Base-by-base conservation (phyloP, 2,113 vertebrate species). In the Acrocephalus kingi region DNA sequence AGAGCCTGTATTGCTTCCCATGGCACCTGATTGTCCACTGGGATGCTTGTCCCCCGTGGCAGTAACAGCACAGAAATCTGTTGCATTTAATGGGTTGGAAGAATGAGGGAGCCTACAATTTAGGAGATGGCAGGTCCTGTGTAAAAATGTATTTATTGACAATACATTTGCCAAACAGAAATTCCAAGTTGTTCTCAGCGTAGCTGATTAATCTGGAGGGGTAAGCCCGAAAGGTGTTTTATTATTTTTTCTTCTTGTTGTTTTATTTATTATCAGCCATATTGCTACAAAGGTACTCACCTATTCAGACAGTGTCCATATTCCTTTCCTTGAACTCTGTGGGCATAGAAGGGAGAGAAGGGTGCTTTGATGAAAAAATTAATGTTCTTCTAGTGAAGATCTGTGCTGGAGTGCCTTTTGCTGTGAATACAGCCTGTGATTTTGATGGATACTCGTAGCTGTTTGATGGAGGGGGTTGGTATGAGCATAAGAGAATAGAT, bases 401-500 rank as follows among this genome's bases (percentile, higher is more conserved):
- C 16, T 4, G 67, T 68, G 77, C 76, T 92, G 90, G 28, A 61
- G 54, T 90, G 49, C 91, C 75, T 96, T 94, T 93, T 95, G 41
- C 80, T 95, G 25, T 68, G 81, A 74, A 89, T 83, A 39, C 37
- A 64, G 66, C 35, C 58, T 72, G 55, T 89, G 69, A n/a, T 94
- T 97, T 87, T 90, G 84, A 96, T 90, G 85, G 83, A 54, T 94
- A 41, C 80, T 43, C 51, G 49, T 30, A 58, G 77, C 43, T 85
- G 58, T 89, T 83, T 94, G 87, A 84, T 84, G 92, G 89, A 90
- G 81, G 66, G 46, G 19, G 72, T 45, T 94, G 90, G 78, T 91
- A 88, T 82, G 48, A 95, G 95, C 87, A 14, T 56, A 73, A 58
- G 93, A 81, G 96, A 94, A 93, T 75, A 84, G 80, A 77, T 95